Conservation (phyloP, 1,140 invertebrate genomes). For the Sycophaga agraensis region DNA sequence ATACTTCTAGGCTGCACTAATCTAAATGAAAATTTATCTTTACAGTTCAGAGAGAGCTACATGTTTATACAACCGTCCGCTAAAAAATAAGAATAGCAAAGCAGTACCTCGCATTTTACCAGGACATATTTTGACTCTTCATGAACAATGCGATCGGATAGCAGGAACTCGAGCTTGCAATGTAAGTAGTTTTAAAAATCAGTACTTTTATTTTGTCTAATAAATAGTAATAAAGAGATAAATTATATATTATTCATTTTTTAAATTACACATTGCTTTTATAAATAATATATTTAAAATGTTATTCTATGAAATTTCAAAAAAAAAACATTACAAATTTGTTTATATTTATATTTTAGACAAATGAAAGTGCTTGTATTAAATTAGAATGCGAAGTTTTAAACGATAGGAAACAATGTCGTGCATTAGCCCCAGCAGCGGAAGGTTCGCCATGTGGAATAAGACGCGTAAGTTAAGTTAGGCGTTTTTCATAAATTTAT, state of each 20-base stretch:
- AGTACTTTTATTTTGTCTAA: too few species aligned
- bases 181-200: conserved; percentile 55
- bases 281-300: background rate
- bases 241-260: background rate
- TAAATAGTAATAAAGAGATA: background rate
- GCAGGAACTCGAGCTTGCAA: conserved; percentile 79
- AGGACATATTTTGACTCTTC: conserved; percentile 78
- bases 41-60: conserved; percentile 59
- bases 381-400: conserved; percentile 34
- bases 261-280: background rate
- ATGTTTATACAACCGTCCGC: conserved; percentile 84
- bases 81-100: conserved; percentile 79
- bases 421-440: conserved; percentile 83
- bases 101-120: conserved; percentile 78
- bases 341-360: conserved; percentile 27
- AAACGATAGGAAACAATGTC: conserved; percentile 70
- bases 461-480: conserved; percentile 73
- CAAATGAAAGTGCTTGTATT: conserved; percentile 33
- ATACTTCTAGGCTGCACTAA: background rate
- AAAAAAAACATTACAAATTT: background rate
- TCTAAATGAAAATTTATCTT: background rate
- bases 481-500: conserved; percentile 1
- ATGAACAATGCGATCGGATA: conserved; percentile 86
- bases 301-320: background rate
- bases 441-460: conserved; percentile 90